Base-by-base conservation (phyloP, 2,797 vertebrate genomes). In the Artibeus lituratus region DNA sequence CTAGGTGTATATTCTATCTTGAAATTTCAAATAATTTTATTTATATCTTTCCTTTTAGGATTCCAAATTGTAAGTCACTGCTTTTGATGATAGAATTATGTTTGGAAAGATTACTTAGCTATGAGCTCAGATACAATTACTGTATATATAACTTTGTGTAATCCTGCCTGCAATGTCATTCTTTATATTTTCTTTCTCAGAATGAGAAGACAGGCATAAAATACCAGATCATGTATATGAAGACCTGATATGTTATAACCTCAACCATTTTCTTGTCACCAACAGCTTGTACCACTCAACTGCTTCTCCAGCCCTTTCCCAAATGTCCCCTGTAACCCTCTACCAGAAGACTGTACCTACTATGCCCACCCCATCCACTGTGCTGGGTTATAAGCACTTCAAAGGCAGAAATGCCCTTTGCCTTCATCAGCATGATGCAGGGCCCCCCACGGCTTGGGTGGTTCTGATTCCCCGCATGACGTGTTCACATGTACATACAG, bases 41-140 rank as follows among this genome's bases (percentile, higher is more conserved):
- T 73, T 55, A 42, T 76, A 26, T 26, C 82, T 87, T 53, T 74
- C 16, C 39, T 77, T 16, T 84, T 69, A 6, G 12, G 3, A 1
- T 39, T 85, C 14, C 19, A 88, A 92, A 69, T 22, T 77, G 24
- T 69, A 59, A 93, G 24, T 53, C 49, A 29, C 24, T 85, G 67
- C 19, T 85, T 93, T 87, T 77, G 42, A 96, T 67, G 72, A 90
- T 4, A 59, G 22, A 92, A 85, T 82, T 77, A 59, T 85, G 8
- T 85, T 77, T 42, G n/a, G 37, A 83, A 91, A 90, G 44, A 53
- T 91, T 77, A 65, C 16, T 91, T 35, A 91, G 32, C 67, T 92
- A 26, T 76, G 51, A 92, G 65, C 29, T 94, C 29, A 78, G 57
- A 14, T 74, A 69, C 7, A 96, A 24, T 29, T 67, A 37, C 49